phyloP scores from a whole-genome alignment of 2,113 vertebrate genomes.

The Pseudonaja textilis region DNA sequence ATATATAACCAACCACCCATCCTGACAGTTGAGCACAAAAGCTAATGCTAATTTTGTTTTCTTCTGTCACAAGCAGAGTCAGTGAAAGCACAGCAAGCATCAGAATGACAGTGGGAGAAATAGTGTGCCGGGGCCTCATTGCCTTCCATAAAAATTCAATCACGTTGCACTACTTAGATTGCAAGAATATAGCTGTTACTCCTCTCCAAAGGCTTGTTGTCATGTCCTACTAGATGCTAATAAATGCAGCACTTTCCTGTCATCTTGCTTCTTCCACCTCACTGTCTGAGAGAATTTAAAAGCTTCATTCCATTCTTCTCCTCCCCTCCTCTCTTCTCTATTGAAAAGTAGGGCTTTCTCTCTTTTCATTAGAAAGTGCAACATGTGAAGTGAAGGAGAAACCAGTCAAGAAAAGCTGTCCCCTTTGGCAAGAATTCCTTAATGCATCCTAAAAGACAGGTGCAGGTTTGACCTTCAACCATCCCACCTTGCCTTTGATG shows the following conservation, averaged over 20 bases:
- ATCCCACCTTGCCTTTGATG: neutral
- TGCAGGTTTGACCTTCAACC: neutral
- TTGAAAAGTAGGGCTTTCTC: conserved; percentile 13
- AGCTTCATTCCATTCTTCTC: neutral
- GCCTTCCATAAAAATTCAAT: neutral
- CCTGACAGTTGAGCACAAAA: neutral
- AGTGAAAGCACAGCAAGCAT: neutral
- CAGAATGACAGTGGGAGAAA: neutral
- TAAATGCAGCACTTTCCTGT: neutral
- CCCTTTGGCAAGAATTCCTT: conserved; percentile 12
- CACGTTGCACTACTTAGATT: neutral
- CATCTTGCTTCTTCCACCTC: conserved; percentile 6
- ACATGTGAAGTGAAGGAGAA: neutral
- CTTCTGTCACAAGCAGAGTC: neutral
- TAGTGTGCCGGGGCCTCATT: neutral
- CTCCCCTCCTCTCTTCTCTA: neutral
- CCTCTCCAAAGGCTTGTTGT: neutral
- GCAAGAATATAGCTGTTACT: conserved; percentile 3
- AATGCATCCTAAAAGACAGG: neutral
- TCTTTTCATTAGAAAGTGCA: neutral
- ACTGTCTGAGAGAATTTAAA: neutral
- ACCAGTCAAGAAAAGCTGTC: neutral
- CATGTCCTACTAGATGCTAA: conserved; percentile 14
- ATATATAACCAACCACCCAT: neutral
- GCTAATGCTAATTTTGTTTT: neutral